These are phyloP conservation scores for Ceramica pisi DNA, from an alignment of 2,888 invertebrate species.

Conservation along the genomic window DNA sequence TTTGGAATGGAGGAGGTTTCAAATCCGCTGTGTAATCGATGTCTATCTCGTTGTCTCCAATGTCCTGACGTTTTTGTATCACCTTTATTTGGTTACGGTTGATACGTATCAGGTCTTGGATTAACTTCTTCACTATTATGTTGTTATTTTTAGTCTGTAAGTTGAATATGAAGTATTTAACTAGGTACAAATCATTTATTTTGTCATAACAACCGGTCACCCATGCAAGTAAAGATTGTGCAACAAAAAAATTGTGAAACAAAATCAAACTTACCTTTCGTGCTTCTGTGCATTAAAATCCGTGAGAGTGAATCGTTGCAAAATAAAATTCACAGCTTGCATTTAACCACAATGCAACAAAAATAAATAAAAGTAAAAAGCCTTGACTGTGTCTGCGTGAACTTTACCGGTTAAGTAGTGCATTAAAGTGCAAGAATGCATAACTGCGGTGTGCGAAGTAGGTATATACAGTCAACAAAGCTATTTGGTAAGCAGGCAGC, in stretches of 20 bases:
- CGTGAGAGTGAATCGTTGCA: slow-evolving; percentile 31
- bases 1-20: slow-evolving; percentile 75
- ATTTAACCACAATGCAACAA: not conserved
- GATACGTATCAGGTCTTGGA: slow-evolving; percentile 52
- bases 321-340: slow-evolving; percentile 2
- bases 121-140: slow-evolving; percentile 39
- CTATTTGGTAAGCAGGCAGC: no score
- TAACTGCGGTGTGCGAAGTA: not conserved
- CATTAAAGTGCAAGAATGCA: slow-evolving; percentile 21
- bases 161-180: not conserved
- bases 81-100: slow-evolving; percentile 35
- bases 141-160: slow-evolving; percentile 52
- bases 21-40: slow-evolving; percentile 71
- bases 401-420: slow-evolving; percentile 22
- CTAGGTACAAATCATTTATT: no score
- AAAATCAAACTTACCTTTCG: slow-evolving; percentile 50
- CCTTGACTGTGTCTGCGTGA: slow-evolving; percentile 16
- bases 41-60: slow-evolving; percentile 76
- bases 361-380: slow-evolving; percentile 9
- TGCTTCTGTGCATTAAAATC: slow-evolving; percentile 30
- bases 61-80: slow-evolving; percentile 70
- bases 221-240: not conserved
- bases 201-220: no score
- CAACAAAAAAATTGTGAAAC: slow-evolving; percentile 8
- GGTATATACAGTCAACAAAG: not conserved